These are phyloP conservation scores for Metridium senile DNA, from an alignment of 92 coral and sea anemone genomes.

Conservation along the genomic window DNA sequence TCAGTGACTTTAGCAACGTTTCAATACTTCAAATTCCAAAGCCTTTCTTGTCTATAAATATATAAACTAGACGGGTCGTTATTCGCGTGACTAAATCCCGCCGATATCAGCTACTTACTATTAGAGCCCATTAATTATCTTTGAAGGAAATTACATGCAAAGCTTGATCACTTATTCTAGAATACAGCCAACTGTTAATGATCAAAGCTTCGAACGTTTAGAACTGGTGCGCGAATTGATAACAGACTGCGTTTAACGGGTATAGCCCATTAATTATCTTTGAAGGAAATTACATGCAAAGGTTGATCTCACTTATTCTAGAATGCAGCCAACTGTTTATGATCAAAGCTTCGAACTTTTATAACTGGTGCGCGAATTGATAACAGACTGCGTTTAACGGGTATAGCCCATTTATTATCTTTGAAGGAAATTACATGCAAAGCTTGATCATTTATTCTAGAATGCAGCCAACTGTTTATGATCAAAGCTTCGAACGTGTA, in stretches of 20 bases:
- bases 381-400: background rate
- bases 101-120: background rate
- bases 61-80: background rate
- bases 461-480: constrained; percentile 5
- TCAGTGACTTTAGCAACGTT: no score
- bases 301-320: background rate
- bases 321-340: constrained; percentile 9
- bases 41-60: background rate
- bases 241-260: background rate
- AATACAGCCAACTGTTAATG: background rate
- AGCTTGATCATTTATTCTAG: background rate
- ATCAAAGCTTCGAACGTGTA: background rate
- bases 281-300: background rate
- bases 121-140: constrained; percentile 6
- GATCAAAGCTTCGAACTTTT: background rate
- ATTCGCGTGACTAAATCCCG: constrained; percentile 7
- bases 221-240: constrained; percentile 7
- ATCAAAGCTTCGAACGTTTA: background rate
- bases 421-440: background rate
- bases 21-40: background rate
- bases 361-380: constrained; percentile 1
- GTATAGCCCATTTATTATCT: background rate
- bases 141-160: background rate
- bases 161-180: background rate
- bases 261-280: constrained; percentile 3